These are phyloP conservation scores for Bettongia penicillata DNA, from an alignment of 2,113 vertebrate species.

Conservation along the genomic window DNA sequence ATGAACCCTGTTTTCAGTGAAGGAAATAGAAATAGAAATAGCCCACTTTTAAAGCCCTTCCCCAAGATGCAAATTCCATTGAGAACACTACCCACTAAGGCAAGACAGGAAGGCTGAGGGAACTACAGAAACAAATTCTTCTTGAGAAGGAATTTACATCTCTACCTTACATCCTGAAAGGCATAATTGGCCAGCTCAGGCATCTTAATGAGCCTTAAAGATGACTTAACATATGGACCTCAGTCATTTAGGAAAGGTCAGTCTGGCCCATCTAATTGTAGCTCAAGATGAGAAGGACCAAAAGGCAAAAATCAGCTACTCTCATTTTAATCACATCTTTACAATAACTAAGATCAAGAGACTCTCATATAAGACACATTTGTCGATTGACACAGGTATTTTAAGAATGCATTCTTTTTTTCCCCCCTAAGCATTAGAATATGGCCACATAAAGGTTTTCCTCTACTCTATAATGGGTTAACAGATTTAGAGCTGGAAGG, in stretches of 20 bases:
- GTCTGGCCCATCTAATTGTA: neutral
- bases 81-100: neutral
- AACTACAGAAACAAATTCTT: slow-evolving; percentile 63
- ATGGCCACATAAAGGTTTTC: neutral
- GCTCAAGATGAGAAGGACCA: neutral
- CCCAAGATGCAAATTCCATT: neutral
- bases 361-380: neutral
- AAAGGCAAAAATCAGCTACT: neutral
- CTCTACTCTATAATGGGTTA: neutral
- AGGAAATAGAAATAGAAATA: neutral
- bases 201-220: slow-evolving; percentile 14
- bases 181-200: neutral
- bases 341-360: neutral
- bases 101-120: slow-evolving; percentile 41
- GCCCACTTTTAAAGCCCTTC: neutral
- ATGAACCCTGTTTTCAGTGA: neutral
- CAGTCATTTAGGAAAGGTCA: slow-evolving; percentile 15
- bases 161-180: slow-evolving; percentile 11
- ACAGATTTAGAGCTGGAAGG: neutral
- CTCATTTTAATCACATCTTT: neutral
- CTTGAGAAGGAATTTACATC: slow-evolving; percentile 42
- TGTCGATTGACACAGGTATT: neutral
- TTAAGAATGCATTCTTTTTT: neutral
- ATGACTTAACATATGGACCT: neutral
- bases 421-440: neutral